A percentile compares a stretch with the other conserved stretches of the same genome.
phyloP scores from a whole-genome alignment of 2,888 invertebrate species.

The Pyrrhosoma nymphula region DNA sequence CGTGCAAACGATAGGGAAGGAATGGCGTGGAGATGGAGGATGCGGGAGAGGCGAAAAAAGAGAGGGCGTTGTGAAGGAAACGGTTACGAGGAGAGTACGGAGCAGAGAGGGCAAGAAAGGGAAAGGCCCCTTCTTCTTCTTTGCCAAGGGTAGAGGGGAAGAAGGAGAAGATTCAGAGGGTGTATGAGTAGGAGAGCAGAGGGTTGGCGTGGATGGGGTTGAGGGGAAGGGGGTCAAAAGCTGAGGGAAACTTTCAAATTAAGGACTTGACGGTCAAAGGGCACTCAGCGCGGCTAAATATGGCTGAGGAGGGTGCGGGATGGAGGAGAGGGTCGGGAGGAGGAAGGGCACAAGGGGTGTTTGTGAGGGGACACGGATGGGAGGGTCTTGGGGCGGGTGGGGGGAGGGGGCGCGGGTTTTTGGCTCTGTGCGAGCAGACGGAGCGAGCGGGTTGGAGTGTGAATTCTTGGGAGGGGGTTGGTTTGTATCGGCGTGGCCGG shows the following conservation, averaged over 20 bases:
- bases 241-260: conserved; percentile 31
- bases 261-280: conserved; percentile 29
- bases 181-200: neutral
- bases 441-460: too few species aligned
- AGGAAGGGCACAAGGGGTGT: too few species aligned
- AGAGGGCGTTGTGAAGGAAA: neutral
- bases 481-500: too few species aligned
- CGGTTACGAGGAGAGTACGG: neutral
- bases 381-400: neutral
- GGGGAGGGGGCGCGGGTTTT: neutral
- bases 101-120: too few species aligned
- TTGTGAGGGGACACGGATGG: too few species aligned
- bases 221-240: conserved; percentile 9
- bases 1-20: too few species aligned
- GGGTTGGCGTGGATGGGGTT: neutral
- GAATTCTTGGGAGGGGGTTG: too few species aligned
- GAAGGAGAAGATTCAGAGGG: too few species aligned
- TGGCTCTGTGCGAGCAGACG: too few species aligned
- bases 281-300: neutral
- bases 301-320: neutral
- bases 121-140: too few species aligned
- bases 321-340: neutral
- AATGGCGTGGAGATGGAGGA: neutral
- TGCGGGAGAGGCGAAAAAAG: neutral
- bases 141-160: too few species aligned